Evolutionary conservation across 2,113 vertebrate genomes (phyloP), one percentile per base, ranked within the genome.

Genomic region (Myotis yumanensis): DNA sequence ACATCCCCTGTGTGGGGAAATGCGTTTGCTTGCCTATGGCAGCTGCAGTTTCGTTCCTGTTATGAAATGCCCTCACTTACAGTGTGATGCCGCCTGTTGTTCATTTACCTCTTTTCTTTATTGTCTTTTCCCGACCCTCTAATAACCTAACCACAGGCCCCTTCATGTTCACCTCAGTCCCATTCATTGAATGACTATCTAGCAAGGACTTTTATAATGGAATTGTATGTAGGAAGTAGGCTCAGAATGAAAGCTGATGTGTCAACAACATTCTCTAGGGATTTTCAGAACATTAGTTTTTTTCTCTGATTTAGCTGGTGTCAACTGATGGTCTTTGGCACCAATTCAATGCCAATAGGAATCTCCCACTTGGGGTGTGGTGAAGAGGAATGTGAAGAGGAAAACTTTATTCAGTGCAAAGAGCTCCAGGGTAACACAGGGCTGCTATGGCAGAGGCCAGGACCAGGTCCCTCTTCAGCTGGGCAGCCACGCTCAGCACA

Each of bases 161-260:
- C 51, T 86, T 91, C 68, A 81, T 89, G 25, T 66, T 48, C 25
- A 79, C 17, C 28, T 23, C 28, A n/a, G 62, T 43, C 48, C 81
- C 75, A 32, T 64, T 93, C 79, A 43, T 18, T 22, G 83, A 83
- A 23, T 57, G 64, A 64, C 69, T 51, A 66, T 75, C 59, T 64
- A 54, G 40, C 57, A 93, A 89, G 32, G 59, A 64, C 71, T 76
- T 84, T 89, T 81, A 62, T 82, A 93, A 92, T 35, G 90, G 72
- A 80, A 64, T 64, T 92, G 90, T 90, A n/a, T 82, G n/a, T 35
- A 93, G 90, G 81, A 96, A 91, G 90, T n/a, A 57, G 52, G 20
- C 73, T 85, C 92, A 64, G 75, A 90, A 77, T 59, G 51, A 96
- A 91, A 96, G 32, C 59, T 92, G 88, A 69, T 89, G 94, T 89